Percentiles rank a stretch among this genome's conserved stretches.
phyloP scores from a whole-genome alignment of 2,888 invertebrate genomes.

The Cartodere bifasciata region DNA sequence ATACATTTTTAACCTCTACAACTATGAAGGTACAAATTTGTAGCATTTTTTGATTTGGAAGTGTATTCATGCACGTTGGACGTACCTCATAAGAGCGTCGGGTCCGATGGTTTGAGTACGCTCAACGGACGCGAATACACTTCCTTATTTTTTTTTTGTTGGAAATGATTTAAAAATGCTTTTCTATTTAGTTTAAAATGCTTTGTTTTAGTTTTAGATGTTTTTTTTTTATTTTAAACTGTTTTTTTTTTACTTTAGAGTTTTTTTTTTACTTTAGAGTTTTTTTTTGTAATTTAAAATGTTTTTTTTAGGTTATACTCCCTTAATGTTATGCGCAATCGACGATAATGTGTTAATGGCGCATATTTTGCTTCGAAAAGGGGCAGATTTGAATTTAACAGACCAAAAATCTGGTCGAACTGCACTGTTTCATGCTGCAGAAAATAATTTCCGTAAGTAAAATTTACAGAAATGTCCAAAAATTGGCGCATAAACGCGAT shows the following conservation, averaged over 20 bases:
- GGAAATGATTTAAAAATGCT: no score
- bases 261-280: neutral
- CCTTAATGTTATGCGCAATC: slow-evolving; percentile 37
- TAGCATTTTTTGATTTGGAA: neutral
- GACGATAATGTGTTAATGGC: slow-evolving; percentile 30
- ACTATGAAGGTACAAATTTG: slow-evolving; percentile 28
- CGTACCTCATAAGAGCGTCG: no score
- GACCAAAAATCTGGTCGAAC: slow-evolving; percentile 40
- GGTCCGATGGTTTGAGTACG: no score
- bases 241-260: neutral
- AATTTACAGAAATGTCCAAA: no score
- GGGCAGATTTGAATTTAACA: slow-evolving; percentile 28
- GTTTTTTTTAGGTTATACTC: slow-evolving; percentile 35
- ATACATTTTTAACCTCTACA: slow-evolving; percentile 25
- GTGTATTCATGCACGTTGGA: no score
- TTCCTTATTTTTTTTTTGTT: no score
- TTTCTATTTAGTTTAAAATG: no score
- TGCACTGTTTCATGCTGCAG: slow-evolving; percentile 37
- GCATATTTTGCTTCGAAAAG: slow-evolving; percentile 25
- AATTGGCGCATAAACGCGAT: no score
- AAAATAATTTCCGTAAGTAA: slow-evolving; percentile 30
- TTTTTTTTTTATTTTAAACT: no score
- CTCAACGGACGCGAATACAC: no score
- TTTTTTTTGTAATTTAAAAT: neutral
- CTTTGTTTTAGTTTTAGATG: no score